These are phyloP conservation scores for Casuarius casuarius DNA, from an alignment of 2,113 vertebrate genomes.

Conservation along the genomic window DNA sequence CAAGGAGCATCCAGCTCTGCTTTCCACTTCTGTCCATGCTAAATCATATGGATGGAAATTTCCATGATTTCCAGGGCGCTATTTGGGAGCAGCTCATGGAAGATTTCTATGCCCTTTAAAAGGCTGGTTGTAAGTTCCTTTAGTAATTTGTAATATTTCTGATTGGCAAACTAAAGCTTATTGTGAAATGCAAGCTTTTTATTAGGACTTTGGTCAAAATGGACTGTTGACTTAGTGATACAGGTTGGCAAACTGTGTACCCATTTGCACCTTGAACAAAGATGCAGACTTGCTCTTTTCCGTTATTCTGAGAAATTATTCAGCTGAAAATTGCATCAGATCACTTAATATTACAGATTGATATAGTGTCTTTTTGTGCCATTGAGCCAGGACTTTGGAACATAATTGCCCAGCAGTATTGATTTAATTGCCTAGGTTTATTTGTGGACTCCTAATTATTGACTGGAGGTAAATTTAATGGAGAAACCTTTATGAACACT, in stretches of 20 bases:
- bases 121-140: background rate
- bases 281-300: background rate
- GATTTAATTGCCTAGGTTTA: slow-evolving; percentile 99
- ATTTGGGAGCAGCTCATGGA: background rate
- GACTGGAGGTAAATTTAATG: slow-evolving; percentile 99
- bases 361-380: slow-evolving; percentile 92
- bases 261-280: background rate
- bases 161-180: background rate
- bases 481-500: slow-evolving; percentile 94
- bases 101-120: background rate
- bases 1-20: background rate
- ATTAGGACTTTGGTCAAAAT: background rate
- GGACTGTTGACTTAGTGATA: background rate
- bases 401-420: slow-evolving; percentile 90
- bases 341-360: slow-evolving; percentile 86
- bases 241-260: background rate
- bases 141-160: background rate
- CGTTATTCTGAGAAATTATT: slow-evolving; percentile 58
- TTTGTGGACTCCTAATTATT: slow-evolving; percentile 99
- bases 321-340: slow-evolving; percentile 70
- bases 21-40: background rate
- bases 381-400: slow-evolving; percentile 85
- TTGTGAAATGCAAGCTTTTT: background rate
- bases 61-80: background rate
- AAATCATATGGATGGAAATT: background rate